Conservation (phyloP, 2,797 vertebrate genomes). For the Aphelocoma californica region DNA sequence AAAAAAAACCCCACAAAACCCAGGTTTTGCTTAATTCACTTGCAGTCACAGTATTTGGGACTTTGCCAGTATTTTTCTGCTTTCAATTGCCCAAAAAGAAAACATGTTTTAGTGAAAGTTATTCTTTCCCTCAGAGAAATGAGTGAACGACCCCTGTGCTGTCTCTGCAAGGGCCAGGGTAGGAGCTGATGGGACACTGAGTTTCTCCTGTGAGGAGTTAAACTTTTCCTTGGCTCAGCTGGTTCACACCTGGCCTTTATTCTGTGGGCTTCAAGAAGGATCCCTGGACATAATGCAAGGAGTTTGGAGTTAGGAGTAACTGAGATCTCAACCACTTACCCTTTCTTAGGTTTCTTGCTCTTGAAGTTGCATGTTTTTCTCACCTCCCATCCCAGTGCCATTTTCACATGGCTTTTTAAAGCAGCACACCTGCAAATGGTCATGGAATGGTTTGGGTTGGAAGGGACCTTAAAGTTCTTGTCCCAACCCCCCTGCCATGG, state of each 20-base stretch:
- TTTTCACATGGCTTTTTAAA: neutral
- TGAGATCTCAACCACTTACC: neutral
- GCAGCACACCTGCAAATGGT: neutral
- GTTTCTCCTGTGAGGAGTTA: neutral
- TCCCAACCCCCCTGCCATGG: neutral
- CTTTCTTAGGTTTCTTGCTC: neutral
- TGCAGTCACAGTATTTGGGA: neutral
- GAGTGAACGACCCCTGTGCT: neutral
- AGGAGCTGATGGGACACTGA: neutral
- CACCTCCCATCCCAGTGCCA: neutral
- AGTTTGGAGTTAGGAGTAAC: neutral
- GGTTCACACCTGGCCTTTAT: neutral
- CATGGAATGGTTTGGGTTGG: neutral
- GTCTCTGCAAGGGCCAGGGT: neutral
- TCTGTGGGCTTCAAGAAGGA: neutral
- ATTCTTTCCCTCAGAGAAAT: neutral
- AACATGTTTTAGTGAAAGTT: neutral
- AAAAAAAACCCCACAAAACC: neutral
- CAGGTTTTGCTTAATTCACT: neutral
- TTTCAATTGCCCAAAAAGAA: neutral
- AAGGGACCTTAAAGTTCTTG: neutral
- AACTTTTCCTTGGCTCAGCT: neutral
- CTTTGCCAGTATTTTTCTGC: neutral
- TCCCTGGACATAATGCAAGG: neutral
- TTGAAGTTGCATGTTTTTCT: neutral